Evolutionary conservation across 2,113 vertebrate species (phyloP), one percentile per base, ranked within the genome.

Genomic region (Phylloscopus trochilus): DNA sequence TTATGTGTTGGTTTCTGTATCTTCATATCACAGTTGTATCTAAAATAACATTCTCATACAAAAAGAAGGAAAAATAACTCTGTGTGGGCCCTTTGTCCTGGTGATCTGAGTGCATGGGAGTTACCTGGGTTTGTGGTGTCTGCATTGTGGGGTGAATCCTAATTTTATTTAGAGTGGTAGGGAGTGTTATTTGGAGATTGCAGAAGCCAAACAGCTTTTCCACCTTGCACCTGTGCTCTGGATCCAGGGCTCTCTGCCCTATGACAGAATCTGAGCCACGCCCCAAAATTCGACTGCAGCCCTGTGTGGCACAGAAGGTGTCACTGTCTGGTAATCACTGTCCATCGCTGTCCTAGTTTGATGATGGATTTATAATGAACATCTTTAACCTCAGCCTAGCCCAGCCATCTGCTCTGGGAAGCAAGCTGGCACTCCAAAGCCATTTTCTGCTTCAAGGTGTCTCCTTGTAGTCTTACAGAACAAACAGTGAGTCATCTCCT

Each of bases 361-460:
- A 20, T 72, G 79, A 68, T 79, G 91, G 91, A 59, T 95, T 95
- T 90, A 15, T 96, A 90, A 90, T 93, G 85, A 96, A 67, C 16
- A 58, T 88, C 92, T 91, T 83, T 94, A 89, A 87, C 85, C 87
- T 81, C 90, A 85, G 94, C 91, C 94, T 58, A 87, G 87, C 87
- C 81, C 92, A 95, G 89, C 96, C 94, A 96, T 97, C 94, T 96
- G 96, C 91, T 96, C 68, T 51, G 49, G 47, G 76, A 75, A 83
- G 79, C 58, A 76, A 83, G 77, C 94, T 94, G 96, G 77, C 82
- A 87, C 73, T 90, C 67, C 82, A 72, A 72, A 95, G 83, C 75
- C 87, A 47, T 72, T 92, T 89, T 78, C 81, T 94, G 64, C 88
- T 95, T 96, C 95, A 92, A 92, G 90, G 85, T 94, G 90, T 95